Evolutionary conservation across 1,140 invertebrate species (phyloP), one percentile per base, ranked within the genome.

Genomic region (Monomorium pharaonis): DNA sequence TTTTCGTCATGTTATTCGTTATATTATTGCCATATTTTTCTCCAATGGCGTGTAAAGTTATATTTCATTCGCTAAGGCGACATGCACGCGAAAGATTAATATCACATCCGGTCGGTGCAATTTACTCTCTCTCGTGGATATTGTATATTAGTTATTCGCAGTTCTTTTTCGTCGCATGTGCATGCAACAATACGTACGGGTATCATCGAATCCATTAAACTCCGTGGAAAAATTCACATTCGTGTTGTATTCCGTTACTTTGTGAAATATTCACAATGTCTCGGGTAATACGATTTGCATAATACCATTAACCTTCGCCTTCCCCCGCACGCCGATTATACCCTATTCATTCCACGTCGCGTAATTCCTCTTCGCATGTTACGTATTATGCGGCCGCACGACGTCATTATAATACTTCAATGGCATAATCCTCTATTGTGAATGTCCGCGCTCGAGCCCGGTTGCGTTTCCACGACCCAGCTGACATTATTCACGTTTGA

Each of bases 321-420:
- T 78, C 78, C 65, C 44, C 69, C 85, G 67, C 77, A 18, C 77
- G 42, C 74, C 87, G 76, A 91, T 89, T 89, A 77, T 77, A 56
- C 63, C 67, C 86, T 91, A 91, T 91, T 91, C 90, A 90, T 89
- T 89, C 85, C 85, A 83, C 81, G 88, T 60, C 75, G 47, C 54
- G 80, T 89, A 91, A 91, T 91, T 63, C 90, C 90, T 88, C 90
- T 89, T 86, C 88, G 77, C 86, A 80, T 91, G 88, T 88, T 89
- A 91, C 90, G 88, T 86, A 91, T 91, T 91, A 89, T 91, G 88
- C 69, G 83, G 62, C 83, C 85, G 86, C 85, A 84, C 86, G 84
- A 90, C 83, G 88, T 90, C 90, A 90, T 91, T 91, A 88, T 91
- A 91, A 91, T 90, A 91, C 91, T 91, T 91, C 90, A 91, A 91